Base-by-base conservation (phyloP, 2,888 invertebrate species). In the Crematogaster levior region DNA sequence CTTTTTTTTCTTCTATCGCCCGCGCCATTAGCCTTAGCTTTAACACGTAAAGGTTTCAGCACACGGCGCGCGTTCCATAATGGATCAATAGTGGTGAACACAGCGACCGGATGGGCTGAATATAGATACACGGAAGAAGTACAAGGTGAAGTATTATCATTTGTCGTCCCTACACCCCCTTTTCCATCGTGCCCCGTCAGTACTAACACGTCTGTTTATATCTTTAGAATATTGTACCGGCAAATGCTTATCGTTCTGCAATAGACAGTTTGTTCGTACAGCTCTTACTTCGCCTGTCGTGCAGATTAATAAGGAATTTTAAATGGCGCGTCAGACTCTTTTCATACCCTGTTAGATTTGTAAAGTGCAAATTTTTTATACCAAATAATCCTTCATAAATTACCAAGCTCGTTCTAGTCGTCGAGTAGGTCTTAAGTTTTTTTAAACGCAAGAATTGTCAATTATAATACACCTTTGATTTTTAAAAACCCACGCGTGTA, bases 131-230 rank as follows among this genome's bases (percentile, higher is more conserved):
- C 82, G 88, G 87, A 88, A 87, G 85, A 88, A 82, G 84, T 85
- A 85, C 88, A 88, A 88, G 88, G 88, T 88, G 85, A 88, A 82
- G 85, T 80, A 86, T 88, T 86, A 86, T 88, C 86, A 88, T 84
- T 88, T 82, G 88, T 85, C 85, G 82, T 85, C 84, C 73, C 63
- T 58, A 81, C 65, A 73, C 80, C 72, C 82, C 75, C 74, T 81
- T 84, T 61, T 56, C 61, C 21, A 15, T 7, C 43, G 68, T 65
- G 24, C 53, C 51, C 65, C 56, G n/a, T 5, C 43, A 18, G 6
- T 51, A 65, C 65, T 53, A 75, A 72, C 34, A 56, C 72, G 51
- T 34, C 18, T 51, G 43, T 80, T 80, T 53, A 58, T 40, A 51
- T 79, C 79, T 48, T 74, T 40, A 75, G 27, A 75, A 65, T 61